phyloP scores from a whole-genome alignment of 2,797 vertebrate genomes.

The Cossypha caffra region DNA sequence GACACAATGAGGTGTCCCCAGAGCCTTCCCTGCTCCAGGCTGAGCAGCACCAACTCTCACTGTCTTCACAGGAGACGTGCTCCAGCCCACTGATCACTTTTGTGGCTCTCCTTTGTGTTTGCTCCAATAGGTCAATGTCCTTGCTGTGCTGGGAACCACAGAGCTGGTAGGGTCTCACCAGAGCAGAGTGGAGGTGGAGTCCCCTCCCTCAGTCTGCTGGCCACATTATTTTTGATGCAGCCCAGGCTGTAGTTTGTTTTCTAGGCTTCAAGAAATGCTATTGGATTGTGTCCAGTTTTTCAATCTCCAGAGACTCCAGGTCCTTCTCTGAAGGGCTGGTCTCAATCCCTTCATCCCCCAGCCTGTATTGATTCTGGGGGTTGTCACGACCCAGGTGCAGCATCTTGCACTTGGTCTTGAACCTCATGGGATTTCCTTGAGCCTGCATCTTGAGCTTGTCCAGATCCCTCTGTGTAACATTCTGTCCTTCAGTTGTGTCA shows the following conservation, averaged over 20 bases:
- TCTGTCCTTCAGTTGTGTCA: rapidly evolving
- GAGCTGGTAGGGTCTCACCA: rapidly evolving
- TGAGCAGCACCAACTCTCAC: not conserved
- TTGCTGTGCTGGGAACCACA: not conserved
- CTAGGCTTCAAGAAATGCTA: not conserved
- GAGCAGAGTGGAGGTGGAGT: not conserved
- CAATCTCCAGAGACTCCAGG: not conserved
- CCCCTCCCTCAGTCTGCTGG: not conserved
- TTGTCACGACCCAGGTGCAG: not conserved
- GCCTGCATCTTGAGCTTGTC: not conserved
- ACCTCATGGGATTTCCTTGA: not conserved
- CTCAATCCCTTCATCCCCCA: not conserved
- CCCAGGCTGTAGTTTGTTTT: not conserved
- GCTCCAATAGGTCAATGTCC: not conserved
- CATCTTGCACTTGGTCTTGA: not conserved
- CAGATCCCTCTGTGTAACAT: not conserved
- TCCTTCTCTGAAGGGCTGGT: not conserved
- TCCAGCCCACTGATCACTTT: not conserved
- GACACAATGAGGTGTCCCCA: not conserved
- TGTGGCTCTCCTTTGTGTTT: not conserved
- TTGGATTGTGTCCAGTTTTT: not conserved
- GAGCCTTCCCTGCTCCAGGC: not conserved
- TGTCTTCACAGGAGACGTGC: not conserved
- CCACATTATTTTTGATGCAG: not conserved
- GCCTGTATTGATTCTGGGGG: not conserved